A percentile compares a stretch with the other conserved stretches of the same genome.
phyloP scores from a whole-genome alignment of 2,113 vertebrate species.

The Nanorana parkeri region DNA sequence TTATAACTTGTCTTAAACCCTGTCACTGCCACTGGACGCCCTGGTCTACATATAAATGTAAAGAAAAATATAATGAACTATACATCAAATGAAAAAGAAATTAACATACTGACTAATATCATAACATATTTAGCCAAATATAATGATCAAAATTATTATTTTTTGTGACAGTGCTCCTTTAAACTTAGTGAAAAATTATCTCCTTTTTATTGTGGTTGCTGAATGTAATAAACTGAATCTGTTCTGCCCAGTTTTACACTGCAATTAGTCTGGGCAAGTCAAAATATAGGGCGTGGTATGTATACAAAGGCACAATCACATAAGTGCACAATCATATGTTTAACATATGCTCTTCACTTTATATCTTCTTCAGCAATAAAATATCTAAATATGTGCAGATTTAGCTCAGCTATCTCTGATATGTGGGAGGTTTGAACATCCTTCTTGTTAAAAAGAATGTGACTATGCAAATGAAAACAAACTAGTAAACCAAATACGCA shows the following conservation, averaged over 20 bases:
- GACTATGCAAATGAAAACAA: conserved; percentile 2
- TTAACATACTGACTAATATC: no score
- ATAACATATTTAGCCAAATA: no score
- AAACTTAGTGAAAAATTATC: no score
- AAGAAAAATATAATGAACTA: no score
- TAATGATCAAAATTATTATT: no score
- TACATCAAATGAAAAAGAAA: no score
- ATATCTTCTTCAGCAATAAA: conserved; percentile 6
- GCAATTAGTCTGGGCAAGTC: conserved; percentile 4
- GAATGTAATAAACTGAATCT: background rate
- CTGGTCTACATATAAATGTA: no score
- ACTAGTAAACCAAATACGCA: conserved; percentile 14
- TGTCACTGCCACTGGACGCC: no score
- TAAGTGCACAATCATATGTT: background rate
- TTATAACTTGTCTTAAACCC: no score
- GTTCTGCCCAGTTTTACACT: background rate
- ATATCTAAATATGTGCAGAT: conserved; percentile 30
- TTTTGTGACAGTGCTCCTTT: no score
- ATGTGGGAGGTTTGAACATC: conserved; percentile 7
- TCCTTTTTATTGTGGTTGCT: no score
- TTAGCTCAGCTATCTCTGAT: background rate
- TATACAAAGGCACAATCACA: background rate
- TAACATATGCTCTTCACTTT: background rate
- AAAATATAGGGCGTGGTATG: background rate
- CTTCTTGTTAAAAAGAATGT: background rate